A percentile compares a stretch with the other conserved stretches of the same genome.
These are phyloP conservation scores for Ennomos erosarius DNA, from an alignment of 2,888 invertebrate species.

Conservation along the genomic window DNA sequence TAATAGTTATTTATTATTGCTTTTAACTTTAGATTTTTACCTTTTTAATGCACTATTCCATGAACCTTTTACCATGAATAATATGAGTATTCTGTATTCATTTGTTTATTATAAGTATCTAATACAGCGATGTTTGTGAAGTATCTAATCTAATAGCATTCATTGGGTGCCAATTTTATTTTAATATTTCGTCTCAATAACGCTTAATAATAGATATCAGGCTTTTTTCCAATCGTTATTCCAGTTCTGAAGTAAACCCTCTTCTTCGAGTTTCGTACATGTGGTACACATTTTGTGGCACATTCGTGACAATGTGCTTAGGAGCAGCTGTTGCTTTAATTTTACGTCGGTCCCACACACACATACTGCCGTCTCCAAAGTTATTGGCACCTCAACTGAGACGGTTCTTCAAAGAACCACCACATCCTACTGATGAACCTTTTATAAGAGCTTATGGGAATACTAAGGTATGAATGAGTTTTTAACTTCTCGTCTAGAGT, in stretches of 20 bases:
- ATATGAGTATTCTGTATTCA: too few species aligned
- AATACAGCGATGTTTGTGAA: too few species aligned
- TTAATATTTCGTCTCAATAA: neutral
- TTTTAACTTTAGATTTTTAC: too few species aligned
- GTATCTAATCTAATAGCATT: too few species aligned
- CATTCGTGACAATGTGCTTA: constrained; percentile 62
- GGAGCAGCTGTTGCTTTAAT: constrained; percentile 64
- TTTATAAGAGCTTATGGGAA: constrained; percentile 74
- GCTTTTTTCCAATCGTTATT: constrained; percentile 11
- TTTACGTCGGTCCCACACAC: constrained; percentile 58
- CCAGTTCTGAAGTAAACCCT: constrained; percentile 84
- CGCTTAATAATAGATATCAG: constrained; percentile 4
- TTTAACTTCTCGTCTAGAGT: too few species aligned
- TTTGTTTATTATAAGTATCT: too few species aligned
- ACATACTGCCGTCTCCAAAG: constrained; percentile 70
- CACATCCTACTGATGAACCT: constrained; percentile 72
- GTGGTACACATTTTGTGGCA: constrained; percentile 88
- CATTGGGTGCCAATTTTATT: neutral
- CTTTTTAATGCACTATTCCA: too few species aligned
- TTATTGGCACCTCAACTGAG: constrained; percentile 90
- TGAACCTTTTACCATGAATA: too few species aligned
- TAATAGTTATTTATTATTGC: too few species aligned
- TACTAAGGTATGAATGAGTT: constrained; percentile 58
- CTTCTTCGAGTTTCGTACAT: constrained; percentile 91
- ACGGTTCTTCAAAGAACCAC: constrained; percentile 79